Base-by-base conservation (phyloP, 1,140 invertebrate species). In the Megalonaias nervosa region DNA sequence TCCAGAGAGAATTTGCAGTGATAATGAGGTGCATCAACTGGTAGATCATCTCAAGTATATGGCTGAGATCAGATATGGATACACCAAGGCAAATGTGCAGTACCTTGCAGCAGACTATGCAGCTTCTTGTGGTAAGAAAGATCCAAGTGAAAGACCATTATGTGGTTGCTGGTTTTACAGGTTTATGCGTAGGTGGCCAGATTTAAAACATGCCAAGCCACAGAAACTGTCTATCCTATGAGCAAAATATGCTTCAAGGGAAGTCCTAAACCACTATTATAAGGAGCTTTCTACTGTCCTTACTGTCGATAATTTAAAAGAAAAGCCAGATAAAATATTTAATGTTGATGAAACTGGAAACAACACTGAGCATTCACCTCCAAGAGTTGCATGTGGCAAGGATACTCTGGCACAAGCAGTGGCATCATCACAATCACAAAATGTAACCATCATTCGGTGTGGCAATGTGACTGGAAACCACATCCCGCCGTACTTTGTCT, bases 21-120 rank as follows among this genome's bases (percentile, higher is more conserved):
- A 5, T 12, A 21, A 56, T 67, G 77, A 79, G 26, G 77, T 74
- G 31, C 48, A 70, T 15, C 11, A 79, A 17, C 60, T 79, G 3
- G 71, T 58, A 1, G 57, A 74, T 38, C 62, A 80, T 67, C 57
- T 67, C 19, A 21, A 11, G 17, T 67, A 67, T 56, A 75, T 80
- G 67, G 64, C 67, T 6, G 57, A 68, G 13, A 75, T 80, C 62
- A 72, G 73, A 26, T 26, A 1, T 26, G 26, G 26, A 26, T 26
- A 26, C 26, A 26, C 26, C 2, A 26, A 26, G 2, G 26, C 26
- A 26, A 26, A 26, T 26, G 1, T 26, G 26, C 26, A 26, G 26
- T 26, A 26, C 26, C 26, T 26, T 26, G 1, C 1, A 26, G 26
- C 2, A 26, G 26, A 26, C 26, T 26, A 26, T 26, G 26, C 26